Base-by-base conservation (phyloP, 2,797 vertebrate species). In the Paratrypauchen microcephalus region DNA sequence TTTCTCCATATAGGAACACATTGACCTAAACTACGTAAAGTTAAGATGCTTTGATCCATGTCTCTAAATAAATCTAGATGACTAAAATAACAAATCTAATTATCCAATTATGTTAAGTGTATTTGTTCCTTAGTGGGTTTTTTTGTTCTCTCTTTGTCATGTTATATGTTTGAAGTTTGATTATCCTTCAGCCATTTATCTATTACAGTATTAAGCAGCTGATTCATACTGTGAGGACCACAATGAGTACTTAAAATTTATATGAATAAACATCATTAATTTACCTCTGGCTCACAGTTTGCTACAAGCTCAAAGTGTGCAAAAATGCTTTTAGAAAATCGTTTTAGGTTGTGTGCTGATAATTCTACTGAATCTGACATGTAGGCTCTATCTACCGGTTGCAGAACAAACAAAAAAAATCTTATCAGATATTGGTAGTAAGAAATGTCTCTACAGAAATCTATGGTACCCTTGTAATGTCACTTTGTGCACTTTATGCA, bases 401-500 rank as follows among this genome's bases (percentile, higher is more conserved):
- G 13, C 15, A 15, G 13, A 45, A 45, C 41, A 15, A 45, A 45
- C 1, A 45, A 41, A 45, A 45, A 4, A 45, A 41, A 45, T 45
- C 12, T 3, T 16, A 2, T 55, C 11, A 21, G 52, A 23, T 55
- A 23, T 55, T 23, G 52, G 8, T 12, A 11, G 21, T 9, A 55
- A 21, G 12, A 55, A 52, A 8, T 21, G 1, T 55, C 1, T n/a
- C 2, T 21, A n/a, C 2, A 56, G 4, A 23, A 56, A 56, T 56
- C 23, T 26, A 52, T 21, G 23, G 21, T 23, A 58, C 24, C 26
- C 18, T 28, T 59, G 19, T 77, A 70, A 78, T 74, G 21, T 75
- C 52, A 75, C 18, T 76, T 69, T 75, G 59, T 77, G 66, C 55
- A 21, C 19, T 76, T 59, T 70, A 73, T 70, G 66, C 59, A 75